These are phyloP conservation scores for Mungos mungo DNA, from an alignment of 2,113 vertebrate species.

Conservation along the genomic window DNA sequence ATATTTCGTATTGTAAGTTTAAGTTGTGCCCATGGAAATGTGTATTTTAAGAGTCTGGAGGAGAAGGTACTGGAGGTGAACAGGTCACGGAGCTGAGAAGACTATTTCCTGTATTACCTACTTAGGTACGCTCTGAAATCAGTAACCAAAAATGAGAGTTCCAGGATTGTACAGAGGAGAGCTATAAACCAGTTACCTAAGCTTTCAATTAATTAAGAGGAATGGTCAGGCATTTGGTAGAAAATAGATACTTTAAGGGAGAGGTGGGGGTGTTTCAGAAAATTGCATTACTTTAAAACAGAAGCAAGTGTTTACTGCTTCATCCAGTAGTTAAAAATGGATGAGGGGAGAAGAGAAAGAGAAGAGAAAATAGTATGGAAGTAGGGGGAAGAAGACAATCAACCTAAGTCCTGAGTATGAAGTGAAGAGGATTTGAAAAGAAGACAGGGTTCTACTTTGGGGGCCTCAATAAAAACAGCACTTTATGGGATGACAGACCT, in stretches of 20 bases:
- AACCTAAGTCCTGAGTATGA: not conserved
- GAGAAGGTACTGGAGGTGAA: not conserved
- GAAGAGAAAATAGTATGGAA: not conserved
- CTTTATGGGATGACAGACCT: not conserved
- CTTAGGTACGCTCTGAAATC: not conserved
- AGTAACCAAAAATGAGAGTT: not conserved
- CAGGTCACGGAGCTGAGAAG: not conserved
- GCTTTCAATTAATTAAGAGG: not conserved
- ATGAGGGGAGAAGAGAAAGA: not conserved
- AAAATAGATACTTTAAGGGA: not conserved
- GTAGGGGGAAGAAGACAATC: not conserved
- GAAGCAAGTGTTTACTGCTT: not conserved
- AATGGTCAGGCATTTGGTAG: not conserved
- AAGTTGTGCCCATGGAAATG: not conserved
- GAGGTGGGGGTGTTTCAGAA: not conserved
- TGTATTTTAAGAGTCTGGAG: not conserved
- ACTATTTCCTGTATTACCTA: not conserved
- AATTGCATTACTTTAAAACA: not conserved
- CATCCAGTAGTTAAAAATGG: not conserved
- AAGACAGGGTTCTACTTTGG: not conserved
- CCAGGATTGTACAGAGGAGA: not conserved
- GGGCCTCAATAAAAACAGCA: not conserved
- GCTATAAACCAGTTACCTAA: not conserved
- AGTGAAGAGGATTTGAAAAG: not conserved
- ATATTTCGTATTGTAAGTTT: not conserved